Evolutionary conservation across 2,888 invertebrate species (phyloP), one percentile per base, ranked within the genome.

Genomic region (Boloria selene): DNA sequence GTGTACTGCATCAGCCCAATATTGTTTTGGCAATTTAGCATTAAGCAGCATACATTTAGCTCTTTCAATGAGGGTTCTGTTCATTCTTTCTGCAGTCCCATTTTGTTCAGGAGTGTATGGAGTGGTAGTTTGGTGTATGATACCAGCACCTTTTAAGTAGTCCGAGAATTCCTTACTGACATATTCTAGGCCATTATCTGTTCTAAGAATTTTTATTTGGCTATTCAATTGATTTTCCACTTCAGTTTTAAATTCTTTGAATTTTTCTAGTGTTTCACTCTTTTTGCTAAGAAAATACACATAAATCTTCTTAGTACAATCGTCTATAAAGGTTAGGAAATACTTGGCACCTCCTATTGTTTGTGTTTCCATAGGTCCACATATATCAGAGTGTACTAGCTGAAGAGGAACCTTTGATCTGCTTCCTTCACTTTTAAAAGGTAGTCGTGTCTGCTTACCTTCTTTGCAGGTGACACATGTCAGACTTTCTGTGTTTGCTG

Each of bases 101-200:
- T 80, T 82, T 53, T 77, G 76, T 60, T 79, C 72, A 0, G 77
- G 78, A 2, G 72, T 77, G 51, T 78, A 73, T 0, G 79, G 72
- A 13, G 70, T 69, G 0, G 78, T 69, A 22, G 50, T 77, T 65
- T 14, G 70, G 44, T 14, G 73, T 54, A 31, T 75, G 74, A 70
- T 82, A 75, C 61, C 65, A 65, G 72, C 81, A 80, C 31, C 62
- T 50, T 67, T 78, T 74, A 61, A 81, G 69, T 68, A 79, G 75
- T 26, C 13, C 17, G 60, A 18, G 53, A 69, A 65, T 18, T 22
- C 58, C 5, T 56, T 49, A 59, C 59, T 69, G n/a, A 31, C 42
- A 45, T 64, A 69, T 55, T 65, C 58, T 7, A 50, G 49, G 13
- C 58, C 62, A 61, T 60, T 65, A 53, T 65, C 65, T 18, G 65